Percentiles rank a stretch among this genome's conserved stretches.
phyloP scores from a whole-genome alignment of 2,113 vertebrate genomes.

The Amphiprion ocellaris region DNA sequence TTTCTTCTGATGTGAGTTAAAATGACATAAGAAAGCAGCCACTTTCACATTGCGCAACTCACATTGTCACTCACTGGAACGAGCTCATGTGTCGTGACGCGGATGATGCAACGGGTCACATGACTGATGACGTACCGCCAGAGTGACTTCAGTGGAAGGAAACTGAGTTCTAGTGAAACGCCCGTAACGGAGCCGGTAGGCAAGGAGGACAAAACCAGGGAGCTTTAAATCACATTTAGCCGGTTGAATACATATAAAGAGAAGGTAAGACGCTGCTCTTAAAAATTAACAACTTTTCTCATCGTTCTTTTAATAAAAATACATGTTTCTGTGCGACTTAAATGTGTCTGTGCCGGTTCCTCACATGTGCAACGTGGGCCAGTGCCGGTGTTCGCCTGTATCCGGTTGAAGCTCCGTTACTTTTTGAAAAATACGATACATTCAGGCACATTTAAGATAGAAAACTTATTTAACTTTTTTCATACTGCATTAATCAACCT shows the following conservation, averaged over 20 bases:
- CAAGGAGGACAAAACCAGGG: background rate
- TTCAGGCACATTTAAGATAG: too few species aligned
- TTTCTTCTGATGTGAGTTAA: too few species aligned
- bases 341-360: background rate
- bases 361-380: conserved; percentile 37
- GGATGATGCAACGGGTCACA: conserved; percentile 53
- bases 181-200: background rate
- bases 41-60: background rate
- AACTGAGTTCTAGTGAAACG: background rate
- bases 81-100: background rate
- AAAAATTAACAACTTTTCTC: accelerated
- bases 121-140: conserved; percentile 62
- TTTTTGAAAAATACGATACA: too few species aligned
- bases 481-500: too few species aligned
- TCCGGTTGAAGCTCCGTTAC: background rate
- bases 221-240: background rate
- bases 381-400: background rate
- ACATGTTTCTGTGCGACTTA: accelerated
- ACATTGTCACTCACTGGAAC: background rate
- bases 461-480: background rate
- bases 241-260: accelerated
- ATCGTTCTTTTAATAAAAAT: background rate
- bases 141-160: conserved; percentile 10
- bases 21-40: too few species aligned
- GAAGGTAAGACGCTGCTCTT: conserved; percentile 34